Conservation (phyloP, 2,888 invertebrate species). For the Eupithecia centaureata region DNA sequence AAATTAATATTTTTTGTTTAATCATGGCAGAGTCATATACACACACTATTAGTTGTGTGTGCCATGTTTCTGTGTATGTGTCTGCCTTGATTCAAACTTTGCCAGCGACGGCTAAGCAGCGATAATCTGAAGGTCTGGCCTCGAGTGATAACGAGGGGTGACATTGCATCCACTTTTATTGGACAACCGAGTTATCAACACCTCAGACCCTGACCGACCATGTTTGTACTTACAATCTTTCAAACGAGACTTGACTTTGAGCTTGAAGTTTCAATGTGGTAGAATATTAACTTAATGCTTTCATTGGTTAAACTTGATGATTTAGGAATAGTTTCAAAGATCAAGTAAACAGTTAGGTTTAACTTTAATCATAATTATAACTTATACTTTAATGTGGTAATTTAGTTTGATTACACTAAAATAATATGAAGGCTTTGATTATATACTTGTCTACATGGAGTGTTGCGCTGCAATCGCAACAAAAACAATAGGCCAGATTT, state of each 20-base stretch:
- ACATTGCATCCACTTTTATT: constrained; percentile 26
- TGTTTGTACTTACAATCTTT: not conserved
- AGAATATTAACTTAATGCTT: not conserved
- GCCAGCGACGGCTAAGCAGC: constrained; percentile 11
- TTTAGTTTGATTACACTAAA: not conserved
- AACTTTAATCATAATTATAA: not conserved
- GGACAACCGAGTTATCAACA: constrained; percentile 20
- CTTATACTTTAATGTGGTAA: not conserved
- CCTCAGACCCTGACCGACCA: constrained; percentile 2
- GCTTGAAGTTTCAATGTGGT: not conserved
- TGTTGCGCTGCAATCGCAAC: no score
- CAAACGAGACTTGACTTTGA: not conserved
- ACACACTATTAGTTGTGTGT: no score
- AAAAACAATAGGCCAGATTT: no score
- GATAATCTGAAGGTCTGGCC: constrained; percentile 16
- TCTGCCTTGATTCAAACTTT: constrained; percentile 4
- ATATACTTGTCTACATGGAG: no score
- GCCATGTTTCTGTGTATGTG: no score
- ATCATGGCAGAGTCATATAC: no score
- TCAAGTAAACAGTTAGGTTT: not conserved
- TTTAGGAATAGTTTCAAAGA: not conserved
- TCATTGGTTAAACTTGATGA: not conserved
- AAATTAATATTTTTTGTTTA: no score
- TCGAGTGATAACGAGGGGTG: constrained; percentile 17
- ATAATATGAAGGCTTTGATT: no score